A percentile compares a stretch with the other conserved stretches of the same genome.
Conservation (phyloP, 1,140 invertebrate species). For the Atta cephalotes region DNA sequence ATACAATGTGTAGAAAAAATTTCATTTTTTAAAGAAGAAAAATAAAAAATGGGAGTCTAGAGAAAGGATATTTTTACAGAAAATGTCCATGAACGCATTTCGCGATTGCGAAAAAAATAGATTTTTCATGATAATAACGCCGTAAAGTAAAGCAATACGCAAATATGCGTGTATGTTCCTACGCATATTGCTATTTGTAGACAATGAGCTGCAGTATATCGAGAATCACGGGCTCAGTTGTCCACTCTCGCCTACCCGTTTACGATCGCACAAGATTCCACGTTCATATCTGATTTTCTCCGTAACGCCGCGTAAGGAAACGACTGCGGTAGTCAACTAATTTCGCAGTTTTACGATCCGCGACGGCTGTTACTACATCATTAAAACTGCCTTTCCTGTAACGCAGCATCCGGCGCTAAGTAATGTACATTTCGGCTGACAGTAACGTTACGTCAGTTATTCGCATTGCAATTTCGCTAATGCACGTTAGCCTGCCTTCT, state of each 20-base stretch:
- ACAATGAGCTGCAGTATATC: not conserved
- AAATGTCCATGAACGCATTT: not conserved
- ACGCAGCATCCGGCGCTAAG: slow-evolving; percentile 9
- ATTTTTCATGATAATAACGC: slow-evolving; percentile 9
- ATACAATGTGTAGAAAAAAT: not conserved
- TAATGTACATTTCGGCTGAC: slow-evolving; percentile 23
- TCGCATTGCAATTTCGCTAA: slow-evolving; percentile 36
- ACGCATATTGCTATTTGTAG: slow-evolving; percentile 38
- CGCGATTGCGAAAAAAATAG: slow-evolving; percentile 11
- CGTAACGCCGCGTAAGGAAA: slow-evolving; percentile 2
- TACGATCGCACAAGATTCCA: slow-evolving; percentile 15
- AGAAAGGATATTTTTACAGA: not conserved
- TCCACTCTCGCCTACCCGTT: slow-evolving; percentile 44
- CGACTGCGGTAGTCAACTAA: slow-evolving; percentile 27
- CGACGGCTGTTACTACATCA: slow-evolving; percentile 26
- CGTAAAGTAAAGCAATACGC: not conserved
- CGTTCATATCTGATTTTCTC: slow-evolving; percentile 46
- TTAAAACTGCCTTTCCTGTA: slow-evolving; percentile 32
- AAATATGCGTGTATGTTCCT: slow-evolving; percentile 5
- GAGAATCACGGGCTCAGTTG: slow-evolving; percentile 20
- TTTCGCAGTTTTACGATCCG: slow-evolving; percentile 18
- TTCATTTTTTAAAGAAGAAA: not conserved
- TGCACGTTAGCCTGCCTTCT: slow-evolving; percentile 1
- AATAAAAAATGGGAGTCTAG: not conserved
- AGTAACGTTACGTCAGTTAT: slow-evolving; percentile 48